Conservation (phyloP, 2,113 vertebrate genomes). For the Neofelis nebulosa region DNA sequence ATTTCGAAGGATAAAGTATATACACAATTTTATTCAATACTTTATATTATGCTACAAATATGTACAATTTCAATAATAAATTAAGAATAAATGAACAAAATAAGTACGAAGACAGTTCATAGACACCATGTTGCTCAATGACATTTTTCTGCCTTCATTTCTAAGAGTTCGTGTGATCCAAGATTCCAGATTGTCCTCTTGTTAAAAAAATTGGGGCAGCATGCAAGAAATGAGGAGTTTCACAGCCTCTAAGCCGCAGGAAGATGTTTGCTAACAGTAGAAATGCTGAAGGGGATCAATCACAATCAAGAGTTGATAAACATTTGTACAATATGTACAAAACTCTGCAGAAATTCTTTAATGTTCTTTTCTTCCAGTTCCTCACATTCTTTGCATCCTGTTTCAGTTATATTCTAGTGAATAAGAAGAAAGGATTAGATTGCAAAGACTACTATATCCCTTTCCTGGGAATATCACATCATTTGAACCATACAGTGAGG, state of each 20-base stretch:
- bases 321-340: constrained; percentile 65
- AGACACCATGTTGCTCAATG: background rate
- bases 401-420: constrained; percentile 68
- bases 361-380: constrained; percentile 86
- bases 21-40: constrained; percentile 58
- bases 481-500: background rate
- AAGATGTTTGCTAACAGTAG: background rate
- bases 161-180: background rate
- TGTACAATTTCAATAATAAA: constrained; percentile 75
- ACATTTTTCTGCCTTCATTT: background rate
- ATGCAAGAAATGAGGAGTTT: background rate
- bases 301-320: constrained; percentile 47
- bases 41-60: constrained; percentile 63
- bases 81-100: constrained; percentile 68
- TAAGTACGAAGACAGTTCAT: background rate
- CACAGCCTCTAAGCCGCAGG: background rate
- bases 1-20: constrained; percentile 50
- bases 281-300: background rate
- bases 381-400: constrained; percentile 86
- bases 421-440: constrained; percentile 36
- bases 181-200: background rate
- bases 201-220: background rate
- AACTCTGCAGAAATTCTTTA: constrained; percentile 82
- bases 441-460: background rate
- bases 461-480: background rate